A percentile compares a stretch with the other conserved stretches of the same genome.
Evolutionary conservation across 2,113 vertebrate species (phyloP).

Genomic region (Dascyllus trimaculatus): DNA sequence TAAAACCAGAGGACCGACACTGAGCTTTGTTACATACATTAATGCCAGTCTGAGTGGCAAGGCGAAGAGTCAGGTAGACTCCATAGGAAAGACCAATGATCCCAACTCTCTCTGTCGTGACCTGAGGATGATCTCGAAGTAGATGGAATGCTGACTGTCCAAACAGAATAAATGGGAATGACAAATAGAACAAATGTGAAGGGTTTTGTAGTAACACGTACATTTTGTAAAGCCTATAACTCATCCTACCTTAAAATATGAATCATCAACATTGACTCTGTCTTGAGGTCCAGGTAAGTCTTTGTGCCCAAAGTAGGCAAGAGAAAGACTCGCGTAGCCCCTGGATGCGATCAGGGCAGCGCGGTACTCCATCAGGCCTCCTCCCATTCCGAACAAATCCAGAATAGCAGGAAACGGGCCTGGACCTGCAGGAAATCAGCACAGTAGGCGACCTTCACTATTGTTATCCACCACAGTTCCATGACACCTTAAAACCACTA

Average conservation of each 20-base stretch:
- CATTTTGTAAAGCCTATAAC: not conserved
- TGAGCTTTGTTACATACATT: slow-evolving; percentile 56
- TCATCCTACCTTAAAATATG: slow-evolving; percentile 75
- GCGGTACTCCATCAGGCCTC: slow-evolving; percentile 78
- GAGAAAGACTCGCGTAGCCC: slow-evolving; percentile 68
- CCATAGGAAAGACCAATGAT: slow-evolving; percentile 77
- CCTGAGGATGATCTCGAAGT: slow-evolving; percentile 70
- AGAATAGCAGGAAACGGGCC: slow-evolving; percentile 75
- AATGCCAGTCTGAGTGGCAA: slow-evolving; percentile 44
- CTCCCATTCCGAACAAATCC: slow-evolving; percentile 75
- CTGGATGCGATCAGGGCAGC: slow-evolving; percentile 79
- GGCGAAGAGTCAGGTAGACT: slow-evolving; percentile 61
- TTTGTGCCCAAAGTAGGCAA: slow-evolving; percentile 74
- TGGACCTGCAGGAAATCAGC: slow-evolving; percentile 53
- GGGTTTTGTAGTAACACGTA: not conserved
- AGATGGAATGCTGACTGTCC: slow-evolving; percentile 73
- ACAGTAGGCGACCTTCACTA: not conserved
- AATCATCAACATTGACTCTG: slow-evolving; percentile 54
- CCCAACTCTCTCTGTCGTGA: slow-evolving; percentile 70
- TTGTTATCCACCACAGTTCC: too few relatives aligned
- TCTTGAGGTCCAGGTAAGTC: slow-evolving; percentile 68
- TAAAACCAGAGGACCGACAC: not conserved
- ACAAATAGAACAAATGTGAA: not conserved
- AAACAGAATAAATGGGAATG: slow-evolving; percentile 10
- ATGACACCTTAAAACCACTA: not conserved